Evolutionary conservation across 2,797 vertebrate species (phyloP).

Genomic region (Neosilurus hyrtlii): DNA sequence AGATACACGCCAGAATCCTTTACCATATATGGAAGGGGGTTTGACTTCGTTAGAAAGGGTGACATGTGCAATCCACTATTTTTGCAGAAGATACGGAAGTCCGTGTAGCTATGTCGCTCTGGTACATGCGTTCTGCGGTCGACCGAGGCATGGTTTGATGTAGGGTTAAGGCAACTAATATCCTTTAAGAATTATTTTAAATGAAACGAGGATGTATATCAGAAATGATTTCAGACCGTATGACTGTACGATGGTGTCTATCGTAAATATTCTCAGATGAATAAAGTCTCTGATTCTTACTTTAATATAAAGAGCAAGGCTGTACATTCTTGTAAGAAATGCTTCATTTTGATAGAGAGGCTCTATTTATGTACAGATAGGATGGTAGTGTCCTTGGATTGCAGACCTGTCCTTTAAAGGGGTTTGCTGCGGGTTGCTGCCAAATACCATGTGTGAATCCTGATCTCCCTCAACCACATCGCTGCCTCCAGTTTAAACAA

Average conservation of each 20-base stretch:
- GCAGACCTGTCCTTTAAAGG: conserved; percentile 58
- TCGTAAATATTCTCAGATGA: background rate
- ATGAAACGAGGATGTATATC: background rate
- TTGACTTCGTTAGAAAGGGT: too few species aligned
- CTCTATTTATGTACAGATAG: conserved; percentile 31
- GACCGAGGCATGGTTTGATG: too few species aligned
- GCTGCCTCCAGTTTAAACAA: conserved; percentile 71
- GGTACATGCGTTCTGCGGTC: too few species aligned
- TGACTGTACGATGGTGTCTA: background rate
- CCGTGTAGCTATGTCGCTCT: too few species aligned
- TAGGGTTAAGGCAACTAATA: too few species aligned
- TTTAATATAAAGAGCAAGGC: background rate
- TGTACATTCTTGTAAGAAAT: conserved; percentile 1
- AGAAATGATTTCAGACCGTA: background rate
- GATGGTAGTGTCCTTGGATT: conserved; percentile 42
- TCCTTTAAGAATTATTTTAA: background rate
- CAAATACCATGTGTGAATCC: conserved; percentile 63
- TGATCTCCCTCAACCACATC: conserved; percentile 67
- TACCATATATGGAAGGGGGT: too few species aligned
- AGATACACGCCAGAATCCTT: too few species aligned
- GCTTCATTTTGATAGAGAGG: conserved; percentile 30
- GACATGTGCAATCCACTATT: too few species aligned
- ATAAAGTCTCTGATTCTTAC: background rate
- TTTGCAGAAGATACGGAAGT: too few species aligned
- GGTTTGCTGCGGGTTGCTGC: conserved; percentile 62